phyloP scores from a whole-genome alignment of 2,888 invertebrate species.

The Leptogaster cylindrica region DNA sequence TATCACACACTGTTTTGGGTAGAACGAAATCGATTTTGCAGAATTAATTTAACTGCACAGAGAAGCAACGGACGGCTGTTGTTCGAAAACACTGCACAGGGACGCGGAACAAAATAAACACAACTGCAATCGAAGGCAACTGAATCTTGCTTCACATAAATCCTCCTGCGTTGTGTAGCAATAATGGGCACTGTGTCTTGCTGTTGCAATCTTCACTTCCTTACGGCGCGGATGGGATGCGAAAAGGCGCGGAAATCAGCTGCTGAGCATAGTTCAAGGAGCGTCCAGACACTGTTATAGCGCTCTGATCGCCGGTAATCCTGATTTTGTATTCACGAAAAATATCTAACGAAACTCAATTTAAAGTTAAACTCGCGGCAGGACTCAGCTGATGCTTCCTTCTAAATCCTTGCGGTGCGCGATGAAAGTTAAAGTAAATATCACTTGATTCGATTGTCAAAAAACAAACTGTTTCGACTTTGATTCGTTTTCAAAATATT shows the following conservation, averaged over 20 bases:
- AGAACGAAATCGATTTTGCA: constrained; percentile 28
- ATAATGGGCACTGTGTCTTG: constrained; percentile 11
- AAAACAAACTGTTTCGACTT: no score
- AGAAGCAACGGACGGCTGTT: constrained; percentile 3
- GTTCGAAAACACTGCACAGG: not conserved
- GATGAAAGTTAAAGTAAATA: no score
- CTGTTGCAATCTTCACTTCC: not conserved
- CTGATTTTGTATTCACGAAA: no score
- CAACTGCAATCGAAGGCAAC: not conserved
- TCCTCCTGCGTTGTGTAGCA: constrained; percentile 3
- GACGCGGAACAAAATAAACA: no score
- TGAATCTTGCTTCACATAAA: not conserved
- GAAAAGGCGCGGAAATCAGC: not conserved
- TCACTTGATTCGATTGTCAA: no score
- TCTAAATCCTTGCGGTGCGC: no score
- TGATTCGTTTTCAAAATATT: no score
- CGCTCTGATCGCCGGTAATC: no score
- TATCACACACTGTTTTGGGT: constrained; percentile 34
- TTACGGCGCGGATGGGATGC: not conserved
- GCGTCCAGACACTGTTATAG: no score
- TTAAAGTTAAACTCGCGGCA: no score
- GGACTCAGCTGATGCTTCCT: no score
- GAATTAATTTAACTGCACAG: not conserved
- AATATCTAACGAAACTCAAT: no score
- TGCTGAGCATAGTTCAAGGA: not conserved